These are phyloP conservation scores for Hippocampus kuda DNA, from an alignment of 2,797 vertebrate species.

Conservation along the genomic window DNA sequence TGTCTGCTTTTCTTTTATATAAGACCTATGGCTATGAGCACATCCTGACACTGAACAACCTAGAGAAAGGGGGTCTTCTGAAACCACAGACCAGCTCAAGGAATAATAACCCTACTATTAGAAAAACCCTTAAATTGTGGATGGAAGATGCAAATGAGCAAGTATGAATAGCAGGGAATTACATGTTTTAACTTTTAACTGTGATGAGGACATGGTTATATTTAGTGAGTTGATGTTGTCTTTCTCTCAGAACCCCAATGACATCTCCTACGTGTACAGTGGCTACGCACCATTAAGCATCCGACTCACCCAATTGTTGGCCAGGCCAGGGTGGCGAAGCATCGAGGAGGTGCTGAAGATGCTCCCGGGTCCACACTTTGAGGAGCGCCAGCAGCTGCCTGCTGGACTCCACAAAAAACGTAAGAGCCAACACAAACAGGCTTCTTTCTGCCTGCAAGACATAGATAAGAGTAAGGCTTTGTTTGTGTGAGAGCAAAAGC, in stretches of 20 bases:
- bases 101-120: slow-evolving; percentile 92
- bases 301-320: slow-evolving; percentile 85
- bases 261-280: slow-evolving; percentile 96
- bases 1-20: not conserved
- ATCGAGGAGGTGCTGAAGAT: slow-evolving; percentile 97
- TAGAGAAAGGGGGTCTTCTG: slow-evolving; percentile 87
- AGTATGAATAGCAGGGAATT: slow-evolving; percentile 49
- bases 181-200: not conserved
- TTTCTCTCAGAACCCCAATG: slow-evolving; percentile 81
- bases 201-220: not conserved
- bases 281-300: slow-evolving; percentile 92
- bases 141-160: slow-evolving; percentile 98
- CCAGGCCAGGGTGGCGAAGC: slow-evolving; percentile 92
- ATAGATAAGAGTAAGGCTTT: slow-evolving; percentile 62
- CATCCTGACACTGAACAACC: slow-evolving; percentile 84
- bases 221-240: not conserved
- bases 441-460: slow-evolving; percentile 27
- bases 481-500: slow-evolving; percentile 26
- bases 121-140: slow-evolving; percentile 94
- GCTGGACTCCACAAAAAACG: slow-evolving; percentile 80
- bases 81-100: slow-evolving; percentile 76
- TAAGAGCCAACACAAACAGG: slow-evolving; percentile 26
- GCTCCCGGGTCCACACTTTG: slow-evolving; percentile 92
- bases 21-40: slow-evolving; percentile 95
- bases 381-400: slow-evolving; percentile 89